Base-by-base conservation (phyloP, 2,888 invertebrate species). In the Caradrina kadenii region DNA sequence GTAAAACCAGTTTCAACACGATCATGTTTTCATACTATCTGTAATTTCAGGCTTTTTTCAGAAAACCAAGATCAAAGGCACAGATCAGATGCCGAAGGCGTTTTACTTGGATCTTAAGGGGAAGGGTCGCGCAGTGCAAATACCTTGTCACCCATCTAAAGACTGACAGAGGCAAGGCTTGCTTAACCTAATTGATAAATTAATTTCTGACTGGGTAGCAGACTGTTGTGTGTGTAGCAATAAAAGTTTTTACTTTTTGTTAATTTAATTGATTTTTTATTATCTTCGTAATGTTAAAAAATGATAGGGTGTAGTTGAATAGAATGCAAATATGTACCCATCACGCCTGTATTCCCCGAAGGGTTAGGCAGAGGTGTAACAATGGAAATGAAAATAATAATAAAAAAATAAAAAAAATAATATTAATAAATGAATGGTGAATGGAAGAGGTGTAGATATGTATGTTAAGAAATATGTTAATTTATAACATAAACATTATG, bases 381-480 rank as follows among this genome's bases (percentile, higher is more conserved):
- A n/a, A n/a, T n/a, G n/a, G n/a, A n/a, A n/a, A n/a, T n/a, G n/a
- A n/a, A n/a, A n/a, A n/a, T n/a, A n/a, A n/a, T n/a, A n/a, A n/a
- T n/a, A n/a, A n/a, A n/a, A n/a, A n/a, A n/a, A n/a, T n/a, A n/a
- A n/a, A n/a, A n/a, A n/a, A n/a, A n/a, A n/a, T n/a, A n/a, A n/a
- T n/a, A n/a, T n/a, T n/a, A n/a, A n/a, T n/a, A n/a, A n/a, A n/a
- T n/a, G n/a, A n/a, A n/a, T n/a, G n/a, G n/a, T n/a, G n/a, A n/a
- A n/a, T n/a, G n/a, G n/a, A n/a, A n/a, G n/a, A n/a, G n/a, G n/a
- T n/a, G n/a, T n/a, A n/a, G n/a, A n/a, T n/a, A n/a, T n/a, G n/a
- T n/a, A n/a, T n/a, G n/a, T 56, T 50, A 31, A 11, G 45, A 31
- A 11, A 49, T 17, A 79, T 59, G 80, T 35, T 55, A 58, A 76